Conservation (phyloP, 2,113 vertebrate genomes). For the Colinus virginianus region DNA sequence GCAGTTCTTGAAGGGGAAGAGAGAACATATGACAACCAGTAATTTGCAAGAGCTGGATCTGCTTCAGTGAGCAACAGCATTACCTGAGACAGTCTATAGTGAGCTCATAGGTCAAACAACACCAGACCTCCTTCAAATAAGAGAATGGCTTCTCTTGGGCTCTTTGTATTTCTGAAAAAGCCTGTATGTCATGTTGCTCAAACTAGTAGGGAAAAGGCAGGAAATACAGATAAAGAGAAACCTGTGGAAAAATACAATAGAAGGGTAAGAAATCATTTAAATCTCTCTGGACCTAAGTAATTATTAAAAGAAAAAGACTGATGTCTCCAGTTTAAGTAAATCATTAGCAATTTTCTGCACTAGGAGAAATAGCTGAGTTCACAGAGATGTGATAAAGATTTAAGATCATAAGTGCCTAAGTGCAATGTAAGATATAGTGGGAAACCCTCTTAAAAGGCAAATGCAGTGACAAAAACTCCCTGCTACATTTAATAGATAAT, state of each 20-base stretch:
- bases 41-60: conserved; percentile 69
- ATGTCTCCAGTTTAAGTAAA: conserved; percentile 62
- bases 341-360: conserved; percentile 54
- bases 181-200: conserved; percentile 7
- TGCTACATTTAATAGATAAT: conserved; percentile 47
- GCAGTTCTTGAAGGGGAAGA: conserved; percentile 60
- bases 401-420: conserved; percentile 50
- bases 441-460: conserved; percentile 52
- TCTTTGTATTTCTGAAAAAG: conserved; percentile 15
- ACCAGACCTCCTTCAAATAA: conserved; percentile 26
- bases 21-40: conserved; percentile 61
- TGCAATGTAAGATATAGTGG: conserved; percentile 22
- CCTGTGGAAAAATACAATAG: conserved; percentile 5
- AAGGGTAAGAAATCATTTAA: background rate
- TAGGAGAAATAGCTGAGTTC: conserved; percentile 64
- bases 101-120: conserved; percentile 61
- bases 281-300: conserved; percentile 35
- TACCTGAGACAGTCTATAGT: conserved; percentile 50
- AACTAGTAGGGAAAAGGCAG: background rate
- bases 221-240: conserved; percentile 10
- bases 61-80: conserved; percentile 71
- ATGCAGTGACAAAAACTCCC: conserved; percentile 21
- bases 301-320: conserved; percentile 31
- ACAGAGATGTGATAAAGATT: conserved; percentile 52
- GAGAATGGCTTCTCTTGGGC: background rate